Conservation (phyloP, 2,797 vertebrate genomes). For the Spea hammondii region DNA sequence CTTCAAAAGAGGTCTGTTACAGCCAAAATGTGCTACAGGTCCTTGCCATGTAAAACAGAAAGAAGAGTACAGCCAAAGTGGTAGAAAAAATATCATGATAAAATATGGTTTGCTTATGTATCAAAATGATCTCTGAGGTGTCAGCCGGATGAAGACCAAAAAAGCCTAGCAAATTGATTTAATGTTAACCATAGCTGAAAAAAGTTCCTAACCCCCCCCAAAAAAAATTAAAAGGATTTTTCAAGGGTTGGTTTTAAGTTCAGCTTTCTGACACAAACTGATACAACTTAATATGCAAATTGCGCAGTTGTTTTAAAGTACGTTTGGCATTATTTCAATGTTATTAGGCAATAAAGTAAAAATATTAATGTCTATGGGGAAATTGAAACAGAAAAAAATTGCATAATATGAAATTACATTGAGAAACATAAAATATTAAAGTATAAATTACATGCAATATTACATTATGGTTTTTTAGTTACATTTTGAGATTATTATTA, state of each 20-base stretch:
- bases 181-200: not conserved
- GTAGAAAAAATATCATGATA: slow-evolving; percentile 6
- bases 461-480: no score
- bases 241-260: not conserved
- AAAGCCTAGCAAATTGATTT: slow-evolving; percentile 1
- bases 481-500: no score
- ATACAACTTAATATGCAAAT: no score
- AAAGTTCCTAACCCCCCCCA: not conserved
- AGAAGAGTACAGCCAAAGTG: not conserved
- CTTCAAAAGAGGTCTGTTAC: not conserved
- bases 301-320: no score
- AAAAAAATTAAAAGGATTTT: not conserved
- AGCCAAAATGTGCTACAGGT: not conserved
- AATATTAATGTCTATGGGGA: no score
- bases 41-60: slow-evolving; percentile 2
- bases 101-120: not conserved
- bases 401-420: no score
- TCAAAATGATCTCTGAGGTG: slow-evolving; percentile 15
- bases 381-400: no score
- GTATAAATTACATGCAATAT: no score
- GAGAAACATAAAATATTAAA: no score
- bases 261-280: no score
- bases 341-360: no score
- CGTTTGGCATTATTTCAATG: no score
- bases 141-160: not conserved